Percentiles rank a stretch among this genome's conserved stretches.
phyloP scores from a whole-genome alignment of 2,888 invertebrate genomes.

The Trisateles emortualis region DNA sequence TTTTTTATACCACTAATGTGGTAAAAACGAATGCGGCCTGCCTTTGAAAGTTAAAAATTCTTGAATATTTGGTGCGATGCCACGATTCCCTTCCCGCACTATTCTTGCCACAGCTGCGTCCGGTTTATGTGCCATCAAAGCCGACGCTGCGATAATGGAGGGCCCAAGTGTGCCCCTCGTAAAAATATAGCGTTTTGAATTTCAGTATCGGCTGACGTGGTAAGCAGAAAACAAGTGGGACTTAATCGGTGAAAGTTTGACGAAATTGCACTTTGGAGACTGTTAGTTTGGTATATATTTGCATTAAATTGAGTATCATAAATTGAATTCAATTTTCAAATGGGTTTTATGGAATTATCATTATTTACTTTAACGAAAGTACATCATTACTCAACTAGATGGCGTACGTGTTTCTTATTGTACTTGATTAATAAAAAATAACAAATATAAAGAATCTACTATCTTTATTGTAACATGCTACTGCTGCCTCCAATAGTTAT shows the following conservation, averaged over 20 bases:
- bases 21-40: too few relatives aligned
- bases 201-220: conserved; percentile 44
- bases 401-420: too few relatives aligned
- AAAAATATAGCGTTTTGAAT: conserved; percentile 67
- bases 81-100: conserved; percentile 18
- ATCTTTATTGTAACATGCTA: too few relatives aligned
- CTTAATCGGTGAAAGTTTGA: conserved; percentile 21
- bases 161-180: conserved; percentile 66
- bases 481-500: too few relatives aligned
- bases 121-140: conserved; percentile 74
- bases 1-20: too few relatives aligned
- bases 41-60: background rate
- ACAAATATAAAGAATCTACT: too few relatives aligned
- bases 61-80: background rate
- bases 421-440: too few relatives aligned
- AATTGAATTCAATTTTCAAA: too few relatives aligned
- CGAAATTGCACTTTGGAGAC: conserved; percentile 9
- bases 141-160: conserved; percentile 64
- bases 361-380: too few relatives aligned
- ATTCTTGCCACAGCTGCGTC: conserved; percentile 61
- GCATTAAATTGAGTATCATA: background rate
- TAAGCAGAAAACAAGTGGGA: conserved; percentile 20
- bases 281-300: background rate
- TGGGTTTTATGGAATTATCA: too few relatives aligned
- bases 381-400: too few relatives aligned